phyloP scores from a whole-genome alignment of 2,113 vertebrate genomes.

The human region GRCh38 chr20:9196001-9196500 shows the following conservation, averaged over 20 bases:
- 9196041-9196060: not conserved
- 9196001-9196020: not conserved
- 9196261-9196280: slow-evolving; percentile 73
- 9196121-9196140: slow-evolving; percentile 25
- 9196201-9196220: slow-evolving; percentile 70
- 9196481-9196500: slow-evolving; percentile 1
- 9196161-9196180: not conserved
- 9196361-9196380: slow-evolving; percentile 47
- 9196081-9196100: not conserved
- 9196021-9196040: not conserved
- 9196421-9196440: slow-evolving; percentile 15
- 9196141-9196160: slow-evolving; percentile 48
- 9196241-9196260: slow-evolving; percentile 72
- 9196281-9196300: slow-evolving; percentile 52
- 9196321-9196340: slow-evolving; percentile 70
- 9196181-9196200: slow-evolving; percentile 66
- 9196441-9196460: slow-evolving; percentile 32
- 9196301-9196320: slow-evolving; percentile 60
- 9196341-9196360: slow-evolving; percentile 48
- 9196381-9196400: slow-evolving; percentile 32
- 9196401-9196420: slow-evolving; percentile 43
- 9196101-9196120: not conserved
- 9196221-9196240: slow-evolving; percentile 69
- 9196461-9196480: not conserved
- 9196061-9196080: not conserved